A percentile compares a stretch with the other conserved stretches of the same genome.
These are phyloP conservation scores for Eleutherodactylus coqui DNA, from an alignment of 2,797 vertebrate genomes.

Conservation along the genomic window DNA sequence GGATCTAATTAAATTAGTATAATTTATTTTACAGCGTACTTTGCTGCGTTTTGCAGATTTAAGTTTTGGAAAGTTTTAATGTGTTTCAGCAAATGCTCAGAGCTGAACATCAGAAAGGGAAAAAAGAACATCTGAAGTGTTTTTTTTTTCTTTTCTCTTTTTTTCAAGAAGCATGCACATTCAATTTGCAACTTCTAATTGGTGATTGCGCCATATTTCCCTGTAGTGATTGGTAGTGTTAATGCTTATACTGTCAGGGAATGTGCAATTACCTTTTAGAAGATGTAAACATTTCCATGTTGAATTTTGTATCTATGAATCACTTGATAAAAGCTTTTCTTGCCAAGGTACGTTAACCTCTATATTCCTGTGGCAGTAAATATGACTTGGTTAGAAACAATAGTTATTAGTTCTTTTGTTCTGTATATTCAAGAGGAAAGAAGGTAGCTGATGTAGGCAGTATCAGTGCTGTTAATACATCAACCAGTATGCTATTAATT, in stretches of 20 bases:
- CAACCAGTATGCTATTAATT: too few relatives aligned
- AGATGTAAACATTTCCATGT: not conserved
- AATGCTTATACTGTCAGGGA: not conserved
- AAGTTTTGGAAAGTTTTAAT: conserved; percentile 38
- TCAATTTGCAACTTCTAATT: conserved; percentile 5
- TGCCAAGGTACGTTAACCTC: not conserved
- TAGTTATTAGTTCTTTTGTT: too few relatives aligned
- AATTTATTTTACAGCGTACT: conserved; percentile 54
- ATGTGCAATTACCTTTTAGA: not conserved
- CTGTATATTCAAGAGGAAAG: too few relatives aligned
- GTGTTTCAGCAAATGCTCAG: conserved; percentile 40
- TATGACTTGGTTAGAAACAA: too few relatives aligned
- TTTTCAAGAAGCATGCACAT: conserved; percentile 1
- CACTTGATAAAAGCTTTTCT: too few relatives aligned
- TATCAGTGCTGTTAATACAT: too few relatives aligned
- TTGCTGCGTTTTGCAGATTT: conserved; percentile 49
- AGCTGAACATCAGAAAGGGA: conserved; percentile 6
- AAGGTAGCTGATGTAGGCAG: too few relatives aligned
- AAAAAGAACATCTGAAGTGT: not conserved
- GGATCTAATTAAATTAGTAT: conserved; percentile 50
- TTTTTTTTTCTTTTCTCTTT: too few relatives aligned
- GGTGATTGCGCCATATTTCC: too few relatives aligned
- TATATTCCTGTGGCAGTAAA: not conserved
- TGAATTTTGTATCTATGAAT: not conserved
- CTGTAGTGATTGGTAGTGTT: not conserved